phyloP scores from a whole-genome alignment of 2,797 vertebrate species.

The Lerista edwardsae region DNA sequence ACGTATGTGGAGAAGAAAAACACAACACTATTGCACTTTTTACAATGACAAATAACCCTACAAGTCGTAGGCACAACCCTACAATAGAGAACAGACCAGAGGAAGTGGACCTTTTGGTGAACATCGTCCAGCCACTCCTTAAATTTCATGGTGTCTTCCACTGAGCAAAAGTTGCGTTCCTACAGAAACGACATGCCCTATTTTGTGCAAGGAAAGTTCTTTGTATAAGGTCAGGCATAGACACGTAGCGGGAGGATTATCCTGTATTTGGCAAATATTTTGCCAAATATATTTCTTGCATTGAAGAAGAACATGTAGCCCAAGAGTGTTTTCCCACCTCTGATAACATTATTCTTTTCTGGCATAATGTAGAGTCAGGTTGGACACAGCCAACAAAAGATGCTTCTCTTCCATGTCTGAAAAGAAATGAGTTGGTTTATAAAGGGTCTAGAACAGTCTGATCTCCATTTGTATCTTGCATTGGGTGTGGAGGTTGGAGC shows the following conservation, averaged over 20 bases:
- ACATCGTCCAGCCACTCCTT: fast-evolving
- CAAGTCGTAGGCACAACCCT: too few species aligned
- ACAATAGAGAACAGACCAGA: not conserved
- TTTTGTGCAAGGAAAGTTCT: not conserved
- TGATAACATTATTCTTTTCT: not conserved
- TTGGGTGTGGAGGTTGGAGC: fast-evolving
- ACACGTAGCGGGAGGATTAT: not conserved
- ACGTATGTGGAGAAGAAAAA: not conserved
- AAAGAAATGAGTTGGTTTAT: not conserved
- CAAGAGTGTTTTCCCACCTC: fast-evolving
- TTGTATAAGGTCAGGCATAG: fast-evolving
- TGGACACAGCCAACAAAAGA: not conserved
- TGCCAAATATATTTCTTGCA: too few species aligned
- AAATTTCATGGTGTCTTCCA: not conserved
- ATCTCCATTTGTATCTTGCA: fast-evolving
- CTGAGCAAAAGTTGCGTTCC: not conserved
- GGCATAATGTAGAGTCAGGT: not conserved
- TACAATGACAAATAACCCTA: not conserved
- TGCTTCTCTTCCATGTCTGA: not conserved
- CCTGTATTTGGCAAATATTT: not conserved
- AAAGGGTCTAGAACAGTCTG: not conserved
- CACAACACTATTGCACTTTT: not conserved
- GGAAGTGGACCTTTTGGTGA: not conserved
- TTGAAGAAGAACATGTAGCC: not conserved
- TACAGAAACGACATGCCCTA: not conserved